phyloP scores from a whole-genome alignment of 2,888 invertebrate species.

The Diaprepes abbreviatus region DNA sequence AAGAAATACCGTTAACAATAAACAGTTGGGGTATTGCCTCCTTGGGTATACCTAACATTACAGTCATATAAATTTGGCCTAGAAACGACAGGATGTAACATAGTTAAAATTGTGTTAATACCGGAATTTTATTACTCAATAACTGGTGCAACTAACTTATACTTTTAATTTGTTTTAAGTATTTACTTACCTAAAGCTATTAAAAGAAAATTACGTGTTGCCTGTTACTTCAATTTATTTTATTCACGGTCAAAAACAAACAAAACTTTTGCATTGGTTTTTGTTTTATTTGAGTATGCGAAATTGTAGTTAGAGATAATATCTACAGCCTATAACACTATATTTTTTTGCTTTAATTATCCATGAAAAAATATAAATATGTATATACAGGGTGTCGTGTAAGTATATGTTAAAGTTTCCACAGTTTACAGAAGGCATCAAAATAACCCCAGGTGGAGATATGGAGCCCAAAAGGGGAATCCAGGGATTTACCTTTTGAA shows the following conservation, averaged over 20 bases:
- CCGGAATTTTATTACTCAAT: conserved; percentile 2
- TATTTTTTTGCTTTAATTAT: too few relatives aligned
- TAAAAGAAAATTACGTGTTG: not conserved
- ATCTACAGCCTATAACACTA: too few relatives aligned
- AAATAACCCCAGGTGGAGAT: too few relatives aligned
- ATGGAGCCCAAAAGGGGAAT: too few relatives aligned
- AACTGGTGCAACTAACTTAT: not conserved
- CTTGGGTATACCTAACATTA: not conserved
- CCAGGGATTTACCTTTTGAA: too few relatives aligned
- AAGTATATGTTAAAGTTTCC: too few relatives aligned
- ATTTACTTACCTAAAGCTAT: not conserved
- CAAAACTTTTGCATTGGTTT: too few relatives aligned
- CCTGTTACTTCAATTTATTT: conserved; percentile 6
- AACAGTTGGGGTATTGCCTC: conserved; percentile 13
- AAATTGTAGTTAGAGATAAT: too few relatives aligned
- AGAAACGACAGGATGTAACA: conserved; percentile 22
- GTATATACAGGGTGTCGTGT: too few relatives aligned
- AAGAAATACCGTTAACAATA: conserved; percentile 11
- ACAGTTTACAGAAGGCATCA: too few relatives aligned
- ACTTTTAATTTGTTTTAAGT: not conserved
- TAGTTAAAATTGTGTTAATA: not conserved
- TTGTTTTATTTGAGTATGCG: too few relatives aligned
- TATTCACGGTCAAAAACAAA: not conserved
- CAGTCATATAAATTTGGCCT: conserved; percentile 13
- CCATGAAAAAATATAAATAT: too few relatives aligned